Evolutionary conservation across 2,113 vertebrate genomes (phyloP).

Genomic region (Crotalus horridus): DNA sequence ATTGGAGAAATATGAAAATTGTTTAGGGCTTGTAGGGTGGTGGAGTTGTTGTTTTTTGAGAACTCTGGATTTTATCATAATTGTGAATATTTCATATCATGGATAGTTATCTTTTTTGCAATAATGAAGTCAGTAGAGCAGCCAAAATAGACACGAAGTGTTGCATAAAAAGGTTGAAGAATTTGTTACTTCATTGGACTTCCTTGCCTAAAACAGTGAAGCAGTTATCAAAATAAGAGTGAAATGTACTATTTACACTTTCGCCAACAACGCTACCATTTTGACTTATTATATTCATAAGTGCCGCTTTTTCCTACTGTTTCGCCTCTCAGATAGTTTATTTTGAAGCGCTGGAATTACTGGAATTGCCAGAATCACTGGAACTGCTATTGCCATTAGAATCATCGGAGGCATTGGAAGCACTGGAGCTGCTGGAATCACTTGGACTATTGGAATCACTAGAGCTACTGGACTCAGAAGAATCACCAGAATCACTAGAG

Average conservation of each 20-base stretch:
- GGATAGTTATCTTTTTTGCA: neutral
- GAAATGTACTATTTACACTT: neutral
- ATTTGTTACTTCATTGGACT: neutral
- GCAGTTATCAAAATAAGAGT: neutral
- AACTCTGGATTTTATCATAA: too few species aligned
- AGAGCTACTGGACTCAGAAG: neutral
- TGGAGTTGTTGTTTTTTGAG: neutral
- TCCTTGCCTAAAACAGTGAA: neutral
- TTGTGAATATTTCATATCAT: neutral
- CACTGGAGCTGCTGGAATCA: neutral
- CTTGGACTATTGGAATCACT: neutral
- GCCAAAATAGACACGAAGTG: neutral
- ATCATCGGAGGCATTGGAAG: neutral
- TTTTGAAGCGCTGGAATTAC: neutral
- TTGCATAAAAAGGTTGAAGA: neutral
- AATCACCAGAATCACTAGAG: neutral
- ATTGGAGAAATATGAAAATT: neutral
- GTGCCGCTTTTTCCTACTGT: neutral
- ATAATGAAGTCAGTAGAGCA: neutral
- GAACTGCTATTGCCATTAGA: neutral
- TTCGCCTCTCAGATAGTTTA: neutral
- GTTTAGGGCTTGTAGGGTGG: neutral
- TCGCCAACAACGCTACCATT: neutral
- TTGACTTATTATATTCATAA: neutral
- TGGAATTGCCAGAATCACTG: neutral